These are phyloP conservation scores for Pterois miles DNA, from an alignment of 2,797 vertebrate genomes.

Conservation along the genomic window DNA sequence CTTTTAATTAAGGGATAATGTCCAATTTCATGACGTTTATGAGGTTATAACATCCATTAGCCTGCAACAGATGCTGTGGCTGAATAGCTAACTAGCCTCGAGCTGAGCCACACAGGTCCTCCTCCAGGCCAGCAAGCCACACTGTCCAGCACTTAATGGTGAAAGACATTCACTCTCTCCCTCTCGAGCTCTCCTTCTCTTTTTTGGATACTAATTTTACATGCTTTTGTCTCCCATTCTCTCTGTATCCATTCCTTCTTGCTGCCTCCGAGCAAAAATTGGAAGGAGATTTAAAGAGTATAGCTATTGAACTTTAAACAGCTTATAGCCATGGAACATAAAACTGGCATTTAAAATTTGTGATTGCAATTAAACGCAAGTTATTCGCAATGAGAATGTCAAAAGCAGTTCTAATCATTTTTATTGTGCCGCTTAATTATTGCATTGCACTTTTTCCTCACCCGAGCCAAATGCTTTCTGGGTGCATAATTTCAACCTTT, in stretches of 20 bases:
- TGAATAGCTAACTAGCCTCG: conserved; percentile 84
- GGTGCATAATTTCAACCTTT: conserved; percentile 84
- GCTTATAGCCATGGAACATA: conserved; percentile 87
- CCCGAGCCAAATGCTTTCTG: conserved; percentile 81
- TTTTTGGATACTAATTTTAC: conserved; percentile 52
- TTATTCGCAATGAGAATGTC: conserved; percentile 87
- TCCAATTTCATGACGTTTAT: conserved; percentile 89
- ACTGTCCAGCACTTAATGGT: conserved; percentile 66
- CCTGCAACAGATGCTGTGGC: conserved; percentile 86
- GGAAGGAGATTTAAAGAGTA: conserved; percentile 86
- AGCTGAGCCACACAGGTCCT: conserved; percentile 74
- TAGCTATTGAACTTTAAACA: conserved; percentile 88
- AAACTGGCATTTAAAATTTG: conserved; percentile 90
- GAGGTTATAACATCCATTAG: conserved; percentile 91
- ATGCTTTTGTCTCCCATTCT: conserved; percentile 57
- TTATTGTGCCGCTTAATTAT: conserved; percentile 88
- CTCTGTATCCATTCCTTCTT: conserved; percentile 45
- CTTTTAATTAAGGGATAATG: conserved; percentile 91
- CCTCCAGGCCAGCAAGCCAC: conserved; percentile 73
- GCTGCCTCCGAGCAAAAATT: conserved; percentile 77
- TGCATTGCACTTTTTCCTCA: conserved; percentile 78
- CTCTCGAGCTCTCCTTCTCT: conserved; percentile 24
- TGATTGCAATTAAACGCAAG: conserved; percentile 88
- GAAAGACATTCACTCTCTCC: conserved; percentile 48
- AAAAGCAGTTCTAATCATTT: conserved; percentile 90